Evolutionary conservation across 2,113 vertebrate species (phyloP).

Genomic region (rat (Rattus norvegicus)): DNA sequence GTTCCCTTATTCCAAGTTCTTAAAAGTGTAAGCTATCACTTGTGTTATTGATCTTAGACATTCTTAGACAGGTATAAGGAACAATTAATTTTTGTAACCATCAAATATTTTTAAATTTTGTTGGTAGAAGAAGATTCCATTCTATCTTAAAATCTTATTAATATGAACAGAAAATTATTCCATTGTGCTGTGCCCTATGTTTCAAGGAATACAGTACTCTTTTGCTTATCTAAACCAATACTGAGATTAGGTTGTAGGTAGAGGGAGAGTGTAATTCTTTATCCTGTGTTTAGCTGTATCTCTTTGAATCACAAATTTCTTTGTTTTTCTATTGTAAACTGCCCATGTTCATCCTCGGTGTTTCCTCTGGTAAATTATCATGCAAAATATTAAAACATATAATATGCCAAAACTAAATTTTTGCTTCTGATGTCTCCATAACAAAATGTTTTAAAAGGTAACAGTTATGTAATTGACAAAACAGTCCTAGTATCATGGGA

Average conservation of each 20-base stretch:
- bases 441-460: not conserved
- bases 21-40: not conserved
- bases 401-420: not conserved
- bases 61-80: not conserved
- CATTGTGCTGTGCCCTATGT: not conserved
- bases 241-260: not conserved
- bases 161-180: not conserved
- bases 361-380: not conserved
- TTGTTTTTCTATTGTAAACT: not conserved
- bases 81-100: not conserved
- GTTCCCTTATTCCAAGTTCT: not conserved
- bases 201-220: not conserved
- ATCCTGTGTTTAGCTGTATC: not conserved
- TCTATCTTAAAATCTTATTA: not conserved
- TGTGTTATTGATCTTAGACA: not conserved
- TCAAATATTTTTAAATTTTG: not conserved
- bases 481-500: not conserved
- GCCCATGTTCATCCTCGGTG: not conserved
- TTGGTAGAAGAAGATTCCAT: not conserved
- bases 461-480: not conserved
- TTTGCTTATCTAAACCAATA: not conserved
- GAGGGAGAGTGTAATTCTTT: not conserved
- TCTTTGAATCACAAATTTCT: not conserved
- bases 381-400: not conserved
- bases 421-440: not conserved